Evolutionary conservation across 2,113 vertebrate genomes (phyloP), one percentile per base, ranked within the genome.

Genomic region (Crotalus tigris): DNA sequence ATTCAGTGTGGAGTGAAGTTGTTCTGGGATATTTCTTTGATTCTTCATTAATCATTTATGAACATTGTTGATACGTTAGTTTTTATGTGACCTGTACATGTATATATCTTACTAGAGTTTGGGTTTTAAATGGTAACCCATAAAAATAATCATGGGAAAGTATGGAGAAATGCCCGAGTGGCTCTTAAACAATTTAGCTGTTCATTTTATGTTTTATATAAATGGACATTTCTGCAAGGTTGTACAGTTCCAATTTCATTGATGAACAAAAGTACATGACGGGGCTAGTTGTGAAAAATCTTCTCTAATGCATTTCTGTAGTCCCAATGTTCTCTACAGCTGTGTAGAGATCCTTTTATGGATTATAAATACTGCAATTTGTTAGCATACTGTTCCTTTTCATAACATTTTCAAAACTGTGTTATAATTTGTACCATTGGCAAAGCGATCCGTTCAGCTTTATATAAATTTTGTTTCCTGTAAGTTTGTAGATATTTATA

Each of bases 291-390:
- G 64, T 33, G 89, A 92, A 81, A 94, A 96, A 96, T 93, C 93
- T 93, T 12, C 81, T 89, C 90, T 59, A 58, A 33, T 93, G 93
- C 94, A 94, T 95, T 96, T 94, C 94, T 95, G 95, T 90, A 94
- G 95, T 94, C 96, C 81, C 92, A 96, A 96, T 94, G 90, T 94
- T 93, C 94, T 92, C 94, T 94, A 95, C 97, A 96, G 96, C 96
- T 97, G 96, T 97, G 96, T 81, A 85, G 93, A 95, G 94, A 94
- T 92, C 91, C 95, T 97, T 97, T 97, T 96, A 96, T 53, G 69
- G 93, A 91, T 75, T 51, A 94, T 96, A 96, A 97, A 97, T 97
- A 92, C 95, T 94, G 95, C 95, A 97, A 96, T 97, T 97, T 97
- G 95, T 95, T 96, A 94, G 94, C 94, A 95, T 97, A 94, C 95